Evolutionary conservation across 1,140 invertebrate species (phyloP).

Genomic region (Cotesia typhae): DNA sequence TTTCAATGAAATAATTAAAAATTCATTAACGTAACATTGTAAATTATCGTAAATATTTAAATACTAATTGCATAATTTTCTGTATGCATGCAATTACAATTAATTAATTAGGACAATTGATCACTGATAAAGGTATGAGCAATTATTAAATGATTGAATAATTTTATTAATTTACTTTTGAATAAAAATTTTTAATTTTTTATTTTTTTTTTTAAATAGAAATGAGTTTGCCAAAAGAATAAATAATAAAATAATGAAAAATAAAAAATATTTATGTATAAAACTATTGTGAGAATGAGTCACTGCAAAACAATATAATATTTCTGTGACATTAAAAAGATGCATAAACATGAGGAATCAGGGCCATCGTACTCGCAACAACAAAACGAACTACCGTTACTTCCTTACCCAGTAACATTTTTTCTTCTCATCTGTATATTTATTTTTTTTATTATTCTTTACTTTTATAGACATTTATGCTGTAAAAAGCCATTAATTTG

Average conservation of each 20-base stretch:
- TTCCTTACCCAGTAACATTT: constrained; percentile 21
- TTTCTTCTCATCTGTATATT: constrained; percentile 4
- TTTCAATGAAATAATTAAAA: too few relatives aligned
- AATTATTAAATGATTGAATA: too few relatives aligned
- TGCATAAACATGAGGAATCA: constrained; percentile 36
- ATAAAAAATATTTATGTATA: neutral
- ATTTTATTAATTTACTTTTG: too few relatives aligned
- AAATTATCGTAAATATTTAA: too few relatives aligned
- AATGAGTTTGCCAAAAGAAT: neutral
- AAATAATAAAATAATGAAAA: neutral
- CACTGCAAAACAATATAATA: constrained; percentile 8
- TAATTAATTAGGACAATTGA: too few relatives aligned
- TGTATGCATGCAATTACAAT: too few relatives aligned
- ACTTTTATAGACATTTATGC: neutral
- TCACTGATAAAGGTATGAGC: too few relatives aligned
- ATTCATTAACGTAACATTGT: too few relatives aligned
- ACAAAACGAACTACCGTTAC: constrained; percentile 31
- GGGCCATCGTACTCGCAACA: constrained; percentile 32
- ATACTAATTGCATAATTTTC: too few relatives aligned
- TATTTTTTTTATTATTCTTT: constrained; percentile 12
- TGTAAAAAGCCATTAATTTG: too few relatives aligned
- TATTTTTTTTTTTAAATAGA: neutral
- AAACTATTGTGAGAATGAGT: constrained; percentile 3
- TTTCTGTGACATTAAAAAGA: constrained; percentile 9
- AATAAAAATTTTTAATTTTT: too few relatives aligned